Percentiles rank a stretch among this genome's conserved stretches.
Evolutionary conservation across 2,797 vertebrate genomes (phyloP).

Genomic region (Anniella stebbinsi): DNA sequence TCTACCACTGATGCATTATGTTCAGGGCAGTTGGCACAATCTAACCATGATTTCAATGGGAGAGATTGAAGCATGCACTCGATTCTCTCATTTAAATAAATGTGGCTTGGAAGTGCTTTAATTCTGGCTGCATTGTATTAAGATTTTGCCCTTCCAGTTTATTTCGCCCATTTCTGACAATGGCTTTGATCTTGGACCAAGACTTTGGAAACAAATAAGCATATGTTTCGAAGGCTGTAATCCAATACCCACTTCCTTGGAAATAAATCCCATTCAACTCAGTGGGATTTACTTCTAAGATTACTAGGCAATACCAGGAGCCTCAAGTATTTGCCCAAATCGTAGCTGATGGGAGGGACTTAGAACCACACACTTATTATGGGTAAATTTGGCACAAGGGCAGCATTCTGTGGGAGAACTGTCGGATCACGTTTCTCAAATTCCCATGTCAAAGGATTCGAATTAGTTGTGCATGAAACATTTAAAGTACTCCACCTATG

Average conservation of each 20-base stretch:
- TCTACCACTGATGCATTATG: not conserved
- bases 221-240: not conserved
- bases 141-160: not conserved
- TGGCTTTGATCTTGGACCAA: not conserved
- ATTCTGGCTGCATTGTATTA: not conserved
- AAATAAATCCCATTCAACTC: not conserved
- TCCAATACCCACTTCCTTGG: not conserved
- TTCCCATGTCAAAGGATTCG: not conserved
- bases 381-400: not conserved
- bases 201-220: not conserved
- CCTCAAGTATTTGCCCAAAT: not conserved
- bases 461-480: not conserved
- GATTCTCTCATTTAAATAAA: not conserved
- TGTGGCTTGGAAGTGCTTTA: not conserved
- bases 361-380: not conserved
- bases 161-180: not conserved
- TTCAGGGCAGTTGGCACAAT: not conserved
- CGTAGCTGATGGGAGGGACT: not conserved
- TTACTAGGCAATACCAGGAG: no score
- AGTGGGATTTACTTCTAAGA: not conserved
- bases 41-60: not conserved
- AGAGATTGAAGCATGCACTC: not conserved
- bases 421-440: not conserved
- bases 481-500: not conserved
- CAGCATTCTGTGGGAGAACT: not conserved